Base-by-base conservation (phyloP, 2,888 invertebrate species). In the Eumacrocentrus americanus region DNA sequence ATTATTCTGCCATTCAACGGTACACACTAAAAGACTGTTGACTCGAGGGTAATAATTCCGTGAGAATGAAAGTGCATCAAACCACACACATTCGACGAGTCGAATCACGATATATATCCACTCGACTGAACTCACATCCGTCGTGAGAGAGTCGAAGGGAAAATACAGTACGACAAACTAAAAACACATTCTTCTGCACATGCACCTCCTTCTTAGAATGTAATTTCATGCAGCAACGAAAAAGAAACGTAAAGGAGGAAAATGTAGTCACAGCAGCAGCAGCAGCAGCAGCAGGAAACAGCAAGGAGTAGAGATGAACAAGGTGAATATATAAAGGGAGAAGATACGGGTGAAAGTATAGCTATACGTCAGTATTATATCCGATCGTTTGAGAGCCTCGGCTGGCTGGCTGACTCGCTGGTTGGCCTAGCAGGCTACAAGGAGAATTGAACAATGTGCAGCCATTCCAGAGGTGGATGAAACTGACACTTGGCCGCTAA, bases 401-500 rank as follows among this genome's bases (percentile, higher is more conserved):
- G 42, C 48, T 54, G 40, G 38, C 37, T 52, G 35, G 35, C n/a
- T 29, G 20, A 34, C 44, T 44, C 44, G 34, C 25, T 52, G 20
- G 38, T 38, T 52, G 52, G 38, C 47, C 16, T 29, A 16, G 16
- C 50, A 34, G 29, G 16, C 20, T 25, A 16, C 16, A 50, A 23
- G 25, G 23, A 29, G 48, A 42, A 52, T 44, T 53, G 60, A 65
- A 72, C 70, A 74, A 73, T 72, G 71, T 72, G 68, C 70, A 71
- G 69, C 70, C 71, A 72, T 73, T 74, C 70, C 67, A 68, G 18
- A 69, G 68, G 62, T 69, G 70, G 66, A 68, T 57, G 58, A 67
- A 70, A 70, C 70, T 74, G 74, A 74, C 73, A 74, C 73, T 72
- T 73, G 63, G 66, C 66, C 66, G 65, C 63, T 67, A 61, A 54